A percentile compares a stretch with the other conserved stretches of the same genome.
Evolutionary conservation across 2,888 invertebrate genomes (phyloP).

Genomic region (Petrolisthes manimaculis): DNA sequence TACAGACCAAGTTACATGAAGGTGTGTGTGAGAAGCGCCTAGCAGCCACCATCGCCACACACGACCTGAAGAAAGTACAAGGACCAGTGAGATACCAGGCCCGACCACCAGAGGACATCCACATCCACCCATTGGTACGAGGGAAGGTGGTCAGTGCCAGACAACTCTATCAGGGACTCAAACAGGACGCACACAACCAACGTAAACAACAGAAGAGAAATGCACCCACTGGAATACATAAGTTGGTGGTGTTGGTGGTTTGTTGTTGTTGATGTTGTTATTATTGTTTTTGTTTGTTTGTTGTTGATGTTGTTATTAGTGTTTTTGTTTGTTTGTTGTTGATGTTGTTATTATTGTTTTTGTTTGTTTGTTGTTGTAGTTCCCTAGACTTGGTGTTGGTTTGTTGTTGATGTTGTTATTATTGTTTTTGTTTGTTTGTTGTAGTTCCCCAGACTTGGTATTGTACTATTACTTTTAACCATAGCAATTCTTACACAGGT

Average conservation of each 20-base stretch:
- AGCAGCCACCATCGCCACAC: constrained; percentile 85
- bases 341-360: no score
- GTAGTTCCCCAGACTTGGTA: no score
- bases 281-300: constrained; percentile 5
- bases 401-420: no score
- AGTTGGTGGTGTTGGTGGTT: constrained; percentile 70
- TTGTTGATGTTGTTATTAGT: neutral
- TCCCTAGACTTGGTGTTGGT: neutral
- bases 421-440: no score
- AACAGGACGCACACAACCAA: constrained; percentile 82
- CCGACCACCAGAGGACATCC: constrained; percentile 64
- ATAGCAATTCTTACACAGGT: no score
- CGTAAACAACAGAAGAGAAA: constrained; percentile 87
- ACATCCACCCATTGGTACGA: constrained; percentile 78
- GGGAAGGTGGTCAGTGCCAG: constrained; percentile 76
- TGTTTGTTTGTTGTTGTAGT: no score
- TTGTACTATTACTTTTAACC: no score
- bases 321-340: constrained; percentile 26
- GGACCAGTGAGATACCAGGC: constrained; percentile 44
- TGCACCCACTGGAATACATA: constrained; percentile 85
- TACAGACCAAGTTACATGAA: constrained; percentile 81
- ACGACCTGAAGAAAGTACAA: constrained; percentile 78
- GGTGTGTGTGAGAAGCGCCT: constrained; percentile 83
- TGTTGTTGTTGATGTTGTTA: neutral
- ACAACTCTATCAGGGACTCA: constrained; percentile 78